phyloP scores from a whole-genome alignment of 2,888 invertebrate genomes.

The Ptilodon capucinus region DNA sequence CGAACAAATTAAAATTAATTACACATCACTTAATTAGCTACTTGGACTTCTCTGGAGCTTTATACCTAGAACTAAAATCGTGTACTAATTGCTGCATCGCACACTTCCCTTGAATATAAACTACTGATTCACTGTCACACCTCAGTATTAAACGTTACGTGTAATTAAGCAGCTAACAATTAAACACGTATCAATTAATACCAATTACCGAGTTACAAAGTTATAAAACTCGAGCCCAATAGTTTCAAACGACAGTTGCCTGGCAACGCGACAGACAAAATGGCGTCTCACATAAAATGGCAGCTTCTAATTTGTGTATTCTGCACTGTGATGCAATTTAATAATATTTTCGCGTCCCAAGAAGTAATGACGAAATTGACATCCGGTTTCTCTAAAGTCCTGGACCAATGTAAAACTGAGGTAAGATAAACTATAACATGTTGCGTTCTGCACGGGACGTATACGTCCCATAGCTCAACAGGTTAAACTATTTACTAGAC shows the following conservation, averaged over 20 bases:
- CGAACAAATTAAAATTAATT: no score
- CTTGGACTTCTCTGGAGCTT: no score
- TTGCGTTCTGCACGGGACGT: no score
- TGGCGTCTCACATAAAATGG: constrained; percentile 39
- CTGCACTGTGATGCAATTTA: constrained; percentile 8
- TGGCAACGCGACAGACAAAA: constrained; percentile 8
- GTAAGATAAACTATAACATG: constrained; percentile 36
- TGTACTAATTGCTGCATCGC: no score
- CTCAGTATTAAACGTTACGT: background rate
- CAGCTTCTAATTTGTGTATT: constrained; percentile 17
- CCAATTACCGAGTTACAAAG: background rate
- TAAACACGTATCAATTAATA: background rate
- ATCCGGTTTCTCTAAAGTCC: constrained; percentile 47
- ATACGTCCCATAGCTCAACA: no score
- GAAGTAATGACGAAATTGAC: constrained; percentile 61
- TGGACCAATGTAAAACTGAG: constrained; percentile 62
- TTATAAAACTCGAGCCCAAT: background rate
- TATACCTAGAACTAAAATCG: no score
- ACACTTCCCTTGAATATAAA: background rate
- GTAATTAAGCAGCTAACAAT: background rate
- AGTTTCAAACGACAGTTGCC: background rate
- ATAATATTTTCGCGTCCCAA: no score
- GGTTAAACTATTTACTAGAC: background rate
- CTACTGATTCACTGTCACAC: background rate
- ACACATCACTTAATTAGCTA: no score